These are phyloP conservation scores for Sitta europaea DNA, from an alignment of 2,113 vertebrate species.

Conservation along the genomic window DNA sequence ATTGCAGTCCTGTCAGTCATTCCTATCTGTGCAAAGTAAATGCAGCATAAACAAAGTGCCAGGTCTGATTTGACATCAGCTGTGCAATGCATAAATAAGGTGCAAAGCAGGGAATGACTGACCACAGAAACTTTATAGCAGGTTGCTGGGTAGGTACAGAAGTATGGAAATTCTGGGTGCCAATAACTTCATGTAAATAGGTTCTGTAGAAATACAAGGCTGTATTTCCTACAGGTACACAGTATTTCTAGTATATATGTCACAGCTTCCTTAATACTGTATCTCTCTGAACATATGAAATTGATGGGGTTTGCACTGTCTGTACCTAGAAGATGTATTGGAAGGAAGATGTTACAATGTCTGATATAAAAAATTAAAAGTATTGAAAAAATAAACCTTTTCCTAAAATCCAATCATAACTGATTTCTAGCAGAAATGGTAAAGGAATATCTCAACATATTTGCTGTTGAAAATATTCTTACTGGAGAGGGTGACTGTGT, in stretches of 20 bases:
- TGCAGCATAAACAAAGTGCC: constrained; percentile 39
- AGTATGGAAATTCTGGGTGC: constrained; percentile 40
- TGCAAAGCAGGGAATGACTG: constrained; percentile 1
- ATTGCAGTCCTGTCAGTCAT: constrained; percentile 28
- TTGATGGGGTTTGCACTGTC: background rate
- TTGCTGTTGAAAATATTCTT: background rate
- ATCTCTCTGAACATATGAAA: constrained; percentile 7
- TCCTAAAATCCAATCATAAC: background rate
- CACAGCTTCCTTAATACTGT: constrained; percentile 28
- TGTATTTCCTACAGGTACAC: constrained; percentile 10
- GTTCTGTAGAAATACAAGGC: constrained; percentile 17
- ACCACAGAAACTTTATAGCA: constrained; percentile 28
- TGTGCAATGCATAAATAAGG: constrained; percentile 36
- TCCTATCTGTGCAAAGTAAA: background rate
- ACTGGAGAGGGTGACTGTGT: background rate
- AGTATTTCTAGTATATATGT: background rate
- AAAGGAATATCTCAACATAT: background rate
- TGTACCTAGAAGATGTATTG: background rate
- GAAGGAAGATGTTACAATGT: background rate
- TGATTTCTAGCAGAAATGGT: background rate
- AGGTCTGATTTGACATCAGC: constrained; percentile 22
- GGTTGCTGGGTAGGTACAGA: constrained; percentile 23
- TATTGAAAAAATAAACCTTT: background rate
- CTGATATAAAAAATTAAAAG: background rate
- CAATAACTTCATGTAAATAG: constrained; percentile 35